A percentile compares a stretch with the other conserved stretches of the same genome.
These are phyloP conservation scores for Axinella damicornis DNA, from an alignment of 37 sponge, comb jelly and placozoan genomes.

Conservation along the genomic window DNA sequence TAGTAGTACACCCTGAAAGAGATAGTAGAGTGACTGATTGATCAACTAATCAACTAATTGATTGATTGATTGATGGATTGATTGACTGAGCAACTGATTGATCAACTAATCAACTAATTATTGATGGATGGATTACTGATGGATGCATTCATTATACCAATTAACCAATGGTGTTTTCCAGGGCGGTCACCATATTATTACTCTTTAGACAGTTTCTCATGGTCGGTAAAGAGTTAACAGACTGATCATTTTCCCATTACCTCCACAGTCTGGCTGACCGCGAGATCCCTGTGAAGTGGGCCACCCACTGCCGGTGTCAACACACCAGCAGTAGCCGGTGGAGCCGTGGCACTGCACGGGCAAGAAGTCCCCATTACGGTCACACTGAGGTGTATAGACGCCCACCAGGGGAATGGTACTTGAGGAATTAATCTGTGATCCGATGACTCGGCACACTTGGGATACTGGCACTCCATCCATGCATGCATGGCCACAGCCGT, in stretches of 20 bases:
- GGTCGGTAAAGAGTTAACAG: too few species aligned
- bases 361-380: conserved; percentile 38
- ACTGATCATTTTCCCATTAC: too few species aligned
- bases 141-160: too few species aligned
- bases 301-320: conserved; percentile 47
- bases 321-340: conserved; percentile 83
- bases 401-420: conserved; percentile 33
- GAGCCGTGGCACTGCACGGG: conserved; percentile 54
- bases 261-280: conserved; percentile 1
- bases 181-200: too few species aligned
- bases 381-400: conserved; percentile 56
- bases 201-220: too few species aligned
- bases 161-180: too few species aligned
- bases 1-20: neutral
- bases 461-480: neutral
- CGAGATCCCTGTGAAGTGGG: neutral
- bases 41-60: neutral
- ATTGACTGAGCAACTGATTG: neutral
- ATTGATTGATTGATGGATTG: too few species aligned
- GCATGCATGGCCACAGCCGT: conserved; percentile 43
- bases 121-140: neutral
- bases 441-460: neutral
- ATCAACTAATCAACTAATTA: neutral
- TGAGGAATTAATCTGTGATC: too few species aligned
- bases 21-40: neutral